Evolutionary conservation across 2,113 vertebrate species (phyloP), one percentile per base, ranked within the genome.

Genomic region (Isichthys henryi): DNA sequence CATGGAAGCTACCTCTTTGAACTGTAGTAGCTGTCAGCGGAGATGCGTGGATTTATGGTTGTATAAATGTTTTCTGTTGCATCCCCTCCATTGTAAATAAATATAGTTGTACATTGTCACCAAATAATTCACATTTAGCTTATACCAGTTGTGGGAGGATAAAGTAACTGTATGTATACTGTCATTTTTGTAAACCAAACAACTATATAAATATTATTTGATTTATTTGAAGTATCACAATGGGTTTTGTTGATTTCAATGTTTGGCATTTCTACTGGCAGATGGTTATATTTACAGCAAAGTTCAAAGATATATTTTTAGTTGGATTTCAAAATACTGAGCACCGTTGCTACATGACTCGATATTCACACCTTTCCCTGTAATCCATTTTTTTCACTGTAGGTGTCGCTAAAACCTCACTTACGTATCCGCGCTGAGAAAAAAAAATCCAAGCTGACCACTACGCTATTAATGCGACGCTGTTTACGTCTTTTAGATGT

Each of bases 1-100:
- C 95, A 97, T 96, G 96, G 97, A 98, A 97, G 97, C 98, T 99
- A 99, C 98, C 98, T 99, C 98, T 52, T 96, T 97, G 93, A 96
- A 95, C 93, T 96, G 95, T 97, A 97, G 96, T 95, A 96, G 96
- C 97, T 97, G 96, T 96, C 97, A 96, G 96, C 96, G 96, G 95
- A 94, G 95, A 94, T 95, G 95, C 95, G 84, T 56, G 95, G 93
- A 94, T 94, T 96, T 84, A 46, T 45, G 82, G 39, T 48, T 45
- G 82, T 84, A 46, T 84, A 48, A 46, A 48, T 84, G 45, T 48
- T 84, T 84, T 46, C 39, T 84, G 39, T 95, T 91, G 91, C 96
- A 89, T 88, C 74, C 74, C 66, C 74, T 35, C 74, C 74, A 50
- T 90, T 97, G 97, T 98, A 96, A 96, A 97, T 97, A 96, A 90